phyloP scores from a whole-genome alignment of 2,888 invertebrate genomes.

The Brachyopa scutellaris region DNA sequence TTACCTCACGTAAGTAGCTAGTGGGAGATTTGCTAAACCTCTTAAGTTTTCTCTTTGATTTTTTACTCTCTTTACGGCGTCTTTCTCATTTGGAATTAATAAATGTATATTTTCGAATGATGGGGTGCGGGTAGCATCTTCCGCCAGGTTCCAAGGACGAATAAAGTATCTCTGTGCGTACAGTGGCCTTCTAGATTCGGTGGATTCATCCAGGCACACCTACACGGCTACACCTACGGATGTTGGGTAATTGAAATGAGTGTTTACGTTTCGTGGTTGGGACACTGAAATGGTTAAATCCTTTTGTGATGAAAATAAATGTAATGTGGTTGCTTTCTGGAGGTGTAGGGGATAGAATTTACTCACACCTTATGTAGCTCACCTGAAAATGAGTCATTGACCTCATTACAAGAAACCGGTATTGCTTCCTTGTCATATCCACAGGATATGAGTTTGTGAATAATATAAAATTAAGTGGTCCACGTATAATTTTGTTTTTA shows the following conservation, averaged over 20 bases:
- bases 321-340: too few species aligned
- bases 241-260: conserved; percentile 7
- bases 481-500: too few species aligned
- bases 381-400: too few species aligned
- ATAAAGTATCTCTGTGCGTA: conserved; percentile 21
- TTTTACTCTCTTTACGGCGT: conserved; percentile 6
- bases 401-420: too few species aligned
- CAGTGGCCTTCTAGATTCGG: conserved; percentile 14
- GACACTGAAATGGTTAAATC: not conserved
- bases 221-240: conserved; percentile 3
- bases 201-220: conserved; percentile 34
- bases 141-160: conserved; percentile 43
- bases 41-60: conserved; percentile 3
- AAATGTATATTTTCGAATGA: conserved; percentile 48
- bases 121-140: conserved; percentile 37
- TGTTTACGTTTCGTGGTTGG: not conserved
- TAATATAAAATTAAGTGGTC: too few species aligned
- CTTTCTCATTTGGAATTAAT: conserved; percentile 35
- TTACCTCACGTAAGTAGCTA: conserved; percentile 61
- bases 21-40: conserved; percentile 34
- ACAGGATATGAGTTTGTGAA: too few species aligned
- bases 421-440: too few species aligned
- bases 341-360: too few species aligned
- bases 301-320: too few species aligned
- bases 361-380: too few species aligned